These are phyloP conservation scores for Ellobium chinense DNA, from an alignment of 2,888 invertebrate genomes.

Conservation along the genomic window DNA sequence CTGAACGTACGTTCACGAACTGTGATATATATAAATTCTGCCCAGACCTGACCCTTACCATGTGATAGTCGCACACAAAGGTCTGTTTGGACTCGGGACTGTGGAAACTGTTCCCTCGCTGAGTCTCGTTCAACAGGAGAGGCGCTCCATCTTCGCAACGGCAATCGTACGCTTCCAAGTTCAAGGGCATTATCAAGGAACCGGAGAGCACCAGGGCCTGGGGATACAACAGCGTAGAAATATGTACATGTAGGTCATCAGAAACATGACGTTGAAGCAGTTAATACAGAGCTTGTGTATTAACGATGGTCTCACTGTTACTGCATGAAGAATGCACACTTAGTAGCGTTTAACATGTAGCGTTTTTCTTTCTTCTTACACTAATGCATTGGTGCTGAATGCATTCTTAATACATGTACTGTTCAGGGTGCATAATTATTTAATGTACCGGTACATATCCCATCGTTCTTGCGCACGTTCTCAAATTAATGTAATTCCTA, in stretches of 20 bases:
- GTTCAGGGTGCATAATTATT: no score
- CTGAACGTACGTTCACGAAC: no score
- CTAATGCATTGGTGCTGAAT: background rate
- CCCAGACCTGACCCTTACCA: background rate
- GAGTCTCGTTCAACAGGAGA: background rate
- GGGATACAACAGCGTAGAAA: background rate
- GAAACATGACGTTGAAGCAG: no score
- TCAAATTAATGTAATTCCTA: no score
- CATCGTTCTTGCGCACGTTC: no score
- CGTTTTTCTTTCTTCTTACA: no score
- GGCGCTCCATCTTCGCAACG: constrained; percentile 1
- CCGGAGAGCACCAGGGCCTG: constrained; percentile 28
- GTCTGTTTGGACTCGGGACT: constrained; percentile 12
- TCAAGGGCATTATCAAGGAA: background rate
- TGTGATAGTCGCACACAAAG: constrained; percentile 21
- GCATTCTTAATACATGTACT: background rate
- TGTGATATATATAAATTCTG: no score
- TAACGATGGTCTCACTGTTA: background rate
- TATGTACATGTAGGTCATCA: no score
- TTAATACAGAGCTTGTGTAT: no score
- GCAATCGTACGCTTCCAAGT: constrained; percentile 2
- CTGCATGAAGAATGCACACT: background rate
- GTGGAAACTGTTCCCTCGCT: background rate
- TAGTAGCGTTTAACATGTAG: no score
- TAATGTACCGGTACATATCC: no score